Conservation (phyloP, 2,888 invertebrate species). For the Dorcus parallelipipedus region DNA sequence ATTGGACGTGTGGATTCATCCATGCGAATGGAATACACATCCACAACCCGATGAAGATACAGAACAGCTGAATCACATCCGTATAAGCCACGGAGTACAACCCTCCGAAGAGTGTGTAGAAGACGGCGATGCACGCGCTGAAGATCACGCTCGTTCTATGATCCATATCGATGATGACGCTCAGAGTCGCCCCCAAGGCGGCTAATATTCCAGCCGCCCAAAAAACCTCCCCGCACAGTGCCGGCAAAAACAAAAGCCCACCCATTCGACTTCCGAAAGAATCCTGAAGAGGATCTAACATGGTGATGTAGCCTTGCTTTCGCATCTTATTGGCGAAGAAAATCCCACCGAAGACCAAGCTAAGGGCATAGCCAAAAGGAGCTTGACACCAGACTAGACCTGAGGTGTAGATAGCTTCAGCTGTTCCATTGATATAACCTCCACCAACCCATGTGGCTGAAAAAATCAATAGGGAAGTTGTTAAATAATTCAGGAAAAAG, state of each 20-base stretch:
- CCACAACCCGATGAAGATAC: constrained; percentile 97
- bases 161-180: constrained; percentile 96
- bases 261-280: constrained; percentile 97
- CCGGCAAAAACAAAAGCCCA: constrained; percentile 91
- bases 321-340: constrained; percentile 99
- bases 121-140: constrained; percentile 93
- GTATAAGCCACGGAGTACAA: constrained; percentile 98
- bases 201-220: constrained; percentile 98
- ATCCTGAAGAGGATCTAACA: constrained; percentile 97
- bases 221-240: constrained; percentile 96
- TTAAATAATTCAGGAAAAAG: background rate
- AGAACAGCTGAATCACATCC: constrained; percentile 96
- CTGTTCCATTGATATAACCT: constrained; percentile 98
- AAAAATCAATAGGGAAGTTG: constrained; percentile 27
- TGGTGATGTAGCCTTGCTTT: constrained; percentile 95
- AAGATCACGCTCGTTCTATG: constrained; percentile 89
- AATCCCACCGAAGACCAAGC: constrained; percentile 92
- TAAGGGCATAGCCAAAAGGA: constrained; percentile 97
- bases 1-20: constrained; percentile 79
- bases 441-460: constrained; percentile 99
- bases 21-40: constrained; percentile 97
- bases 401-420: constrained; percentile 91
- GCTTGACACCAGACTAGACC: constrained; percentile 98
- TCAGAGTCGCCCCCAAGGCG: constrained; percentile 91
- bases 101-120: constrained; percentile 97